A percentile compares a stretch with the other conserved stretches of the same genome.
Conservation (phyloP, 2,888 invertebrate genomes). For the Idaea straminata region DNA sequence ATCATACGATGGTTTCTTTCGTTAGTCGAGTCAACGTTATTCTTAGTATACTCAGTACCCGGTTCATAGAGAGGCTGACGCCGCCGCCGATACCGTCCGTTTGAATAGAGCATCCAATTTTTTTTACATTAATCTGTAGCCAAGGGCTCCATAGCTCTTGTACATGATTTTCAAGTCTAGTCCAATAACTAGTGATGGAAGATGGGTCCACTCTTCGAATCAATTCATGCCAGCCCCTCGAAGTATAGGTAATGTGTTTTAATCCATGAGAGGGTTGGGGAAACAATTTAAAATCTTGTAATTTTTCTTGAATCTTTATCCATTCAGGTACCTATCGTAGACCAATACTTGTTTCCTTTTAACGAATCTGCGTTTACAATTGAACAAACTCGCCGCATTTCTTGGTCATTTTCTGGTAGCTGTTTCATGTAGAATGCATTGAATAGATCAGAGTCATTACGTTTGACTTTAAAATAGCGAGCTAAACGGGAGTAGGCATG, state of each 20-base stretch:
- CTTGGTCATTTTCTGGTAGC: not conserved
- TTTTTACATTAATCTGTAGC: conserved; percentile 1
- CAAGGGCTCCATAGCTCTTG: conserved; percentile 1
- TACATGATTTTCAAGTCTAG: not conserved
- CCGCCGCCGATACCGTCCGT: conserved; percentile 1
- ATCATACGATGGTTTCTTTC: not conserved
- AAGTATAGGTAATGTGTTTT: conserved; percentile 9
- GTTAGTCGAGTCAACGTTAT: not conserved
- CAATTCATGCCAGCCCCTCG: conserved; percentile 10
- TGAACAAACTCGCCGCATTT: conserved; percentile 1
- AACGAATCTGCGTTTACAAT: not conserved
- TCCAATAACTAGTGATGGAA: not conserved
- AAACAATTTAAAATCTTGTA: conserved; percentile 1
- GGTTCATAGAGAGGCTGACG: conserved; percentile 4
- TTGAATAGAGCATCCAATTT: conserved; percentile 4
- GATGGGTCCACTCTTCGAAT: conserved; percentile 1
- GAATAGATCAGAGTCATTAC: not conserved
- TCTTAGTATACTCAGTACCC: not conserved
- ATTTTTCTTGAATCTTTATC: conserved; percentile 6
- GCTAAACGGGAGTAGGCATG: conserved; percentile 8
- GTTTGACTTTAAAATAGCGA: conserved; percentile 3
- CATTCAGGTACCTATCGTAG: conserved; percentile 4
- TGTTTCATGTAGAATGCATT: not conserved
- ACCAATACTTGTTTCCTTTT: not conserved
- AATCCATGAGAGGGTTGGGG: conserved; percentile 9